These are phyloP conservation scores for Panagrolaimus sp. DNA, from an alignment of 1,140 invertebrate species.

Conservation along the genomic window DNA sequence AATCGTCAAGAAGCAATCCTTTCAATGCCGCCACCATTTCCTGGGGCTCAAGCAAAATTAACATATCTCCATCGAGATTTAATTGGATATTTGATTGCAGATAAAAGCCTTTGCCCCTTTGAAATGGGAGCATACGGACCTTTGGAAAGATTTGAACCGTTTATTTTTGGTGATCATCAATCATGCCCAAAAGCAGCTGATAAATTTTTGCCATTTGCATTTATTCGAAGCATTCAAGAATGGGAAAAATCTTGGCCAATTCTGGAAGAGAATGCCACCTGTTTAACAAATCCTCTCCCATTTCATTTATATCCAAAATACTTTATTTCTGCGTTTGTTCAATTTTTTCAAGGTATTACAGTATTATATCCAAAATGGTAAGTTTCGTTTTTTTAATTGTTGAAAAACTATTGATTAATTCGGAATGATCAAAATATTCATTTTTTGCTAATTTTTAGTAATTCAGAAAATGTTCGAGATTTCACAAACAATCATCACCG, in stretches of 20 bases:
- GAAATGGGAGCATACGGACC: slow-evolving; percentile 19
- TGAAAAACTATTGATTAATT: too few species aligned
- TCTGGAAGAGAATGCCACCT: slow-evolving; percentile 22
- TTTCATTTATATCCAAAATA: slow-evolving; percentile 7
- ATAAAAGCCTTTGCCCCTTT: slow-evolving; percentile 17
- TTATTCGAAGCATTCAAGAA: slow-evolving; percentile 18
- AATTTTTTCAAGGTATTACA: slow-evolving; percentile 21
- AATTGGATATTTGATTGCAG: slow-evolving; percentile 18
- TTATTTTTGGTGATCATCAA: slow-evolving; percentile 25
- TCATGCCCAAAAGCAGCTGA: slow-evolving; percentile 2
- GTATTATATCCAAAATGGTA: slow-evolving; percentile 27
- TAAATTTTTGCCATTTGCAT: slow-evolving; percentile 16
- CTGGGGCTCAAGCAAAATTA: not conserved
- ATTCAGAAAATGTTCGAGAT: not conserved
- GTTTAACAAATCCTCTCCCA: slow-evolving; percentile 4
- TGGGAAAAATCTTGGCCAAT: slow-evolving; percentile 23
- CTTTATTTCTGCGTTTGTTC: slow-evolving; percentile 22
- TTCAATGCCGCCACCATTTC: not conserved
- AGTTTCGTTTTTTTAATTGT: not conserved
- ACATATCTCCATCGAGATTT: slow-evolving; percentile 1
- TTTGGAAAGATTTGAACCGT: slow-evolving; percentile 16
- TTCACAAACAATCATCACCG: not conserved
- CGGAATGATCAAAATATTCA: not conserved
- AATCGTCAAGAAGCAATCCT: not conserved
- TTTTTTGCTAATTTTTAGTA: not conserved